Evolutionary conservation across 2,113 vertebrate species (phyloP).

Genomic region (Willisornis vidua): DNA sequence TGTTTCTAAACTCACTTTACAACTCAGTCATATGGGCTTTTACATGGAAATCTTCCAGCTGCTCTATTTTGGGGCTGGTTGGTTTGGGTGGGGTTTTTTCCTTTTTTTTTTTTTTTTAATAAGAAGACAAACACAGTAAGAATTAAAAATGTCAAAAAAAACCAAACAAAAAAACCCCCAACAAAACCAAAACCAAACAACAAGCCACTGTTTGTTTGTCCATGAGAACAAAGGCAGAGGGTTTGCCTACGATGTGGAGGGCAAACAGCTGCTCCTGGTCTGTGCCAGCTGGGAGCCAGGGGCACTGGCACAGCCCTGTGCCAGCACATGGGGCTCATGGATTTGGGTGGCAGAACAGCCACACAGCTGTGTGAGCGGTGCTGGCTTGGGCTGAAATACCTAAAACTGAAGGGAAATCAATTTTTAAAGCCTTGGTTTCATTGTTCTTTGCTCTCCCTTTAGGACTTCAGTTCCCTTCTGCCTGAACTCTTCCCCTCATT

Average conservation of each 20-base stretch:
- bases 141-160: not conserved
- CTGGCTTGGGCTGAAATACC: not conserved
- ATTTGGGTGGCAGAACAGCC: not conserved
- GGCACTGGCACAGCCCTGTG: not conserved
- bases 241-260: not conserved
- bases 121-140: not conserved
- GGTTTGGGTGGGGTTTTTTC: not conserved
- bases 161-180: not conserved
- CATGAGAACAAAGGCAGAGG: not conserved
- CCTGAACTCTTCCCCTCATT: not conserved
- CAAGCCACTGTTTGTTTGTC: not conserved
- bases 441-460: not conserved
- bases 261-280: constrained; percentile 29
- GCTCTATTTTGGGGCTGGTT: not conserved
- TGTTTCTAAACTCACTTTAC: not conserved
- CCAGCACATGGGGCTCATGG: not conserved
- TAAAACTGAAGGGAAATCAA: not conserved
- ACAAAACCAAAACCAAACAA: too few species aligned
- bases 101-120: not conserved
- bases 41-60: not conserved
- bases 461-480: not conserved
- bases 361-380: not conserved
- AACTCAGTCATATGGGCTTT: not conserved
- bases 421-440: not conserved
- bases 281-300: constrained; percentile 13